Conservation (phyloP, 2,888 invertebrate species). For the Hetaerina titia region DNA sequence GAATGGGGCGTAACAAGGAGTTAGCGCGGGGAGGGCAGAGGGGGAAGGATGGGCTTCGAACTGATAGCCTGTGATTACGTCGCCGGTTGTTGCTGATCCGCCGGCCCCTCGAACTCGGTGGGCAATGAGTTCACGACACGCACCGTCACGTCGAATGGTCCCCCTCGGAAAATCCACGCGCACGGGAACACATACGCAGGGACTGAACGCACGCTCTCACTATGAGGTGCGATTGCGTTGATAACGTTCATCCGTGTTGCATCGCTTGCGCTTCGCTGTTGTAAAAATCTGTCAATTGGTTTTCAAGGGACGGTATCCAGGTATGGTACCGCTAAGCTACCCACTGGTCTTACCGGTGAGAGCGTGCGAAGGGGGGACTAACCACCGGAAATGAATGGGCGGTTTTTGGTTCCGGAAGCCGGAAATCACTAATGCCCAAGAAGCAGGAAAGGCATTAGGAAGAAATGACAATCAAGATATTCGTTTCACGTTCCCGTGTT, state of each 20-base stretch:
- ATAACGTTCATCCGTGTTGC: not conserved
- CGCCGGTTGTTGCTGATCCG: not conserved
- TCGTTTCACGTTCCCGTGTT: not conserved
- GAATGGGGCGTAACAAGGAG: conserved; percentile 27
- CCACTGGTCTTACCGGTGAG: not conserved
- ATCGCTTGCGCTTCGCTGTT: not conserved
- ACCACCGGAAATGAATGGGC: conserved; percentile 55
- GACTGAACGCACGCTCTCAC: not conserved
- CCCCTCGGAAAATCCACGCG: not conserved
- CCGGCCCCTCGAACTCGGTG: not conserved
- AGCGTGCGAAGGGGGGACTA: not conserved
- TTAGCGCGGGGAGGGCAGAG: not conserved
- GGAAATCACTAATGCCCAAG: conserved; percentile 39
- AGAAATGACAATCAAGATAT: not conserved
- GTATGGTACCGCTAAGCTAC: not conserved
- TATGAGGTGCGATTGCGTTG: not conserved
- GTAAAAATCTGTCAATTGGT: not conserved
- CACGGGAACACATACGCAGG: not conserved
- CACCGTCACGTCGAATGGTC: not conserved
- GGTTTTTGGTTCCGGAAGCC: conserved; percentile 23
- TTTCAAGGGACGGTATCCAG: not conserved
- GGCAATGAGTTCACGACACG: conserved; percentile 17
- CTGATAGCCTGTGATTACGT: conserved; percentile 38
- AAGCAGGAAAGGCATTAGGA: not conserved
- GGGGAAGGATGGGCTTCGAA: not conserved